Base-by-base conservation (phyloP, 2,797 vertebrate genomes). In the Knipowitschia caucasica region DNA sequence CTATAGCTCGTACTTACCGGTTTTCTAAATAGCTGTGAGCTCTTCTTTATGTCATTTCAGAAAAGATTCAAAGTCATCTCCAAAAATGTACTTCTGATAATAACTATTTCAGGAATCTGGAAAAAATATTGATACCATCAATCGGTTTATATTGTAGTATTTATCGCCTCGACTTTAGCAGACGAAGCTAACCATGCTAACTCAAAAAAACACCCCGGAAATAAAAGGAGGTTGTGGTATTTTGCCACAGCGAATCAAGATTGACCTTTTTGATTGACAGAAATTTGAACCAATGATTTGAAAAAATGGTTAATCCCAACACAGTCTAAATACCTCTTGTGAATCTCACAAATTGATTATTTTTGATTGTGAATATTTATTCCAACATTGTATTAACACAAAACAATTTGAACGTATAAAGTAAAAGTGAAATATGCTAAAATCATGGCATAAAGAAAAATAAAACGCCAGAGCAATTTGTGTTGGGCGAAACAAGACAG, bases 161-260 rank as follows among this genome's bases (percentile, higher is more conserved):
- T 21, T 30, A 11, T 31, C 23, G 44, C 11, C 7, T 14, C 4
- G 4, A 44, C 47, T 51, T 52, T 56, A 44, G 42, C 23, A 25
- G 1, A 10, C 43, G 10, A 45, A 18, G 27, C 44, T 47, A 47
- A 31, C 14, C 70, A 39, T 29, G 67, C n/a, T 31, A 59, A 36
- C 11, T 50, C 44, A 14, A 30, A n/a, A 21, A n/a, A 54, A 12
- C 10, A 62, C 34, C 18, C 71, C 77, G 81, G 80, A 82, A 82
- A 7, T 0, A 59, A 53, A n/a, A 77, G 50, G 3, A 2, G 2
- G 12, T 14, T 68, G 62, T 56, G 23, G 7, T 4, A 1, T 21
- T 1, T 3, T 3, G 7, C 5, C 29, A 0, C 5, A 49, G 11
- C 74, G 74, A 72, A 53, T 73, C 15, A 40, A 18, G 50, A 27